These are phyloP conservation scores for Scytalopus superciliaris DNA, from an alignment of 2,113 vertebrate genomes.

Conservation along the genomic window DNA sequence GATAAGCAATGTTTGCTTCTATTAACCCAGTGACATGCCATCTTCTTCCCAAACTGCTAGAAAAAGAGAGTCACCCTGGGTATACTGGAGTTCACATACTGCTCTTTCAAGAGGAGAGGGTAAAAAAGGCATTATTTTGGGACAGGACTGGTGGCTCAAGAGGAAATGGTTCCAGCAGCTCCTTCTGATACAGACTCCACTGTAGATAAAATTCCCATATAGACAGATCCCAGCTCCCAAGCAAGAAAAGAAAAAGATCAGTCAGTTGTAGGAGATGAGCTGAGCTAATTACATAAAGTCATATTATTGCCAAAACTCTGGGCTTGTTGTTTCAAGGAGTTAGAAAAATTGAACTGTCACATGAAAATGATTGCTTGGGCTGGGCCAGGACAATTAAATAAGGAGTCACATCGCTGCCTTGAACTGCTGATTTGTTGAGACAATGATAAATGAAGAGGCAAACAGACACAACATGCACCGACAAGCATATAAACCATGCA, in stretches of 20 bases:
- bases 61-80: not conserved
- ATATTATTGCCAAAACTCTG: not conserved
- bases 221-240: not conserved
- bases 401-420: not conserved
- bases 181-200: not conserved
- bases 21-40: not conserved
- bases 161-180: not conserved
- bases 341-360: not conserved
- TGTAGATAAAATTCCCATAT: not conserved
- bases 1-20: not conserved
- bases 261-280: not conserved
- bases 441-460: rapidly evolving
- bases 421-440: not conserved
- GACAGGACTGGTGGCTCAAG: not conserved
- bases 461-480: not conserved
- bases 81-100: not conserved
- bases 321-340: not conserved
- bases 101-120: not conserved
- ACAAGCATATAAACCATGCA: not conserved
- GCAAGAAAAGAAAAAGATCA: not conserved
- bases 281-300: not conserved
- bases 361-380: not conserved
- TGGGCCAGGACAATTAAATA: not conserved
- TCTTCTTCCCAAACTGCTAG: not conserved
- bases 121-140: not conserved